A percentile compares a stretch with the other conserved stretches of the same genome.
phyloP scores from a whole-genome alignment of 2,797 vertebrate genomes.

The Eulemur mongoz region DNA sequence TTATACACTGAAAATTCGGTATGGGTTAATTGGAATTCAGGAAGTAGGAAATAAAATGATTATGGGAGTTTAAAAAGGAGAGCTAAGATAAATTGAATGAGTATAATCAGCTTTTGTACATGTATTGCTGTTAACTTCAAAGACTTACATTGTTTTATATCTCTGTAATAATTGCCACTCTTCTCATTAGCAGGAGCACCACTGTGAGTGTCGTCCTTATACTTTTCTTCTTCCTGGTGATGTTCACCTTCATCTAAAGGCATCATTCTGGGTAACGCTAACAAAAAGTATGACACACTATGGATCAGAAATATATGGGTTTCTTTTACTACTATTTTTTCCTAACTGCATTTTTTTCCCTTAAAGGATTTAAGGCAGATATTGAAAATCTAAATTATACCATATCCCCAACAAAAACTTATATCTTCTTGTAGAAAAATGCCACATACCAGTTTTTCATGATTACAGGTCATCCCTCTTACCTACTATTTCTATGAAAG shows the following conservation, averaged over 20 bases:
- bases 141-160: slow-evolving; percentile 64
- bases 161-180: slow-evolving; percentile 47
- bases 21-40: neutral
- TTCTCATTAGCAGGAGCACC: slow-evolving; percentile 40
- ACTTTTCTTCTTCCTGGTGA: neutral
- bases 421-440: neutral
- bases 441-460: neutral
- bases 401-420: neutral
- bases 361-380: neutral
- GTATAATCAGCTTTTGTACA: neutral
- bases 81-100: neutral
- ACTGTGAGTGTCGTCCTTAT: neutral
- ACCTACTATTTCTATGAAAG: neutral
- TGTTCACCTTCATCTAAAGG: neutral
- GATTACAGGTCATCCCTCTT: neutral
- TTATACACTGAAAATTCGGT: neutral
- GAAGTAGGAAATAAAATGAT: neutral
- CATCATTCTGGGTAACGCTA: neutral
- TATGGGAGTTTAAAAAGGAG: neutral
- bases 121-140: slow-evolving; percentile 29
- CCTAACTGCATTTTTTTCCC: neutral
- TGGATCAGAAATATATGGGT: neutral
- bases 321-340: slow-evolving; percentile 13
- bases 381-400: slow-evolving; percentile 36
- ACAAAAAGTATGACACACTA: neutral